phyloP scores from a whole-genome alignment of 2,888 invertebrate genomes.

The Sicus ferrugineus region DNA sequence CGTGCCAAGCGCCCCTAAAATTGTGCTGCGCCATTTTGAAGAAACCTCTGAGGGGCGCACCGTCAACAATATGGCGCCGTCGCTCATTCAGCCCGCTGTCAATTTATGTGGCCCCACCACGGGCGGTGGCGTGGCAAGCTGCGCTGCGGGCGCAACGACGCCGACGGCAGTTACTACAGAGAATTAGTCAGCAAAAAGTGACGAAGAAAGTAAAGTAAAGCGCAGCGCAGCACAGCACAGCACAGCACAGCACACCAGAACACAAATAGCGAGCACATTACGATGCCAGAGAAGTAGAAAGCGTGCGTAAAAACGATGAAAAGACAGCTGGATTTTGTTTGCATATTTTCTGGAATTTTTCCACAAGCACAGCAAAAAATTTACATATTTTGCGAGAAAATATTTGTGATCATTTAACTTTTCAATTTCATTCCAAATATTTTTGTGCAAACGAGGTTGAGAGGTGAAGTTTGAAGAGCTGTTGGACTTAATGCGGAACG shows the following conservation, averaged over 20 bases:
- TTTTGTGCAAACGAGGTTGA: neutral
- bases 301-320: neutral
- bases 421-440: neutral
- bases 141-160: neutral
- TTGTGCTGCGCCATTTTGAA: conserved; percentile 13
- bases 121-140: no score
- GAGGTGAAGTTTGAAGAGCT: neutral
- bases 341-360: conserved; percentile 15
- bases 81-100: conserved; percentile 11
- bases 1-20: conserved; percentile 31
- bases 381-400: conserved; percentile 28
- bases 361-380: conserved; percentile 20
- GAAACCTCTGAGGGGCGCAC: conserved; percentile 5
- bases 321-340: conserved; percentile 19
- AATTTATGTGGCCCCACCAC: conserved; percentile 19
- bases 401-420: conserved; percentile 30
- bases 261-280: neutral
- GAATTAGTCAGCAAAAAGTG: neutral
- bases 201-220: neutral
- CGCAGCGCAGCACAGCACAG: neutral
- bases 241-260: neutral
- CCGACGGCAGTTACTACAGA: conserved; percentile 4
- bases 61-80: conserved; percentile 27
- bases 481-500: no score
- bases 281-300: neutral